Evolutionary conservation across 2,888 invertebrate species (phyloP).

Genomic region (Tridacna gigas): DNA sequence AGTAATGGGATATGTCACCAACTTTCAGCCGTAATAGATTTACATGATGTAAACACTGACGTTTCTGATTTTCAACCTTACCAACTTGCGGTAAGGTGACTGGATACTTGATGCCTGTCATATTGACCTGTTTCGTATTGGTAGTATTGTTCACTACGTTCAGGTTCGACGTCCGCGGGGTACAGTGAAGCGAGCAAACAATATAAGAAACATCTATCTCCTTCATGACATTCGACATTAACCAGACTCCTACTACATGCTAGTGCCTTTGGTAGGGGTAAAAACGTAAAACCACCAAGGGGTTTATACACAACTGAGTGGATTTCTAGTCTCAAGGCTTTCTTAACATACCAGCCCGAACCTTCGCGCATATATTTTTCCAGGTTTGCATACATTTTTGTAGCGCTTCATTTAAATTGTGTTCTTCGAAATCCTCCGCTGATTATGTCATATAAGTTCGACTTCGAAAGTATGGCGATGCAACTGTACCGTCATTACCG

Average conservation of each 20-base stretch:
- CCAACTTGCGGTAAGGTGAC: conserved; percentile 31
- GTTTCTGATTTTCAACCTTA: conserved; percentile 33
- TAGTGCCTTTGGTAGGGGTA: conserved; percentile 34
- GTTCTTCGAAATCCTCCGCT: conserved; percentile 19
- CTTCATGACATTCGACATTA: conserved; percentile 39
- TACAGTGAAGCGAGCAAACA: conserved; percentile 38
- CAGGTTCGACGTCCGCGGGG: conserved; percentile 23
- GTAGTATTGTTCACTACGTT: conserved; percentile 26
- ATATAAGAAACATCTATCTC: conserved; percentile 48
- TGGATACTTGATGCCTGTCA: conserved; percentile 39
- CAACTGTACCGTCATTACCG: not conserved
- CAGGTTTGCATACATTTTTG: conserved; percentile 43
- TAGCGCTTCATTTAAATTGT: conserved; percentile 27
- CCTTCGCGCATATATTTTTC: conserved; percentile 55
- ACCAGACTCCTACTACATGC: conserved; percentile 9
- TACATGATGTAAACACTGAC: conserved; percentile 26
- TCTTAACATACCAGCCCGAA: conserved; percentile 43
- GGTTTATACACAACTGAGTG: conserved; percentile 45
- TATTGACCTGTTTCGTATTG: conserved; percentile 30
- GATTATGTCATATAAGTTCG: conserved; percentile 35
- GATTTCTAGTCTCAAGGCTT: conserved; percentile 37
- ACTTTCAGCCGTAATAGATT: conserved; percentile 46
- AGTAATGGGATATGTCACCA: conserved; percentile 40
- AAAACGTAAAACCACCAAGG: conserved; percentile 33
- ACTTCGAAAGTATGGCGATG: conserved; percentile 50